Base-by-base conservation (phyloP, 2,888 invertebrate genomes). In the Himalopsyche japonica region DNA sequence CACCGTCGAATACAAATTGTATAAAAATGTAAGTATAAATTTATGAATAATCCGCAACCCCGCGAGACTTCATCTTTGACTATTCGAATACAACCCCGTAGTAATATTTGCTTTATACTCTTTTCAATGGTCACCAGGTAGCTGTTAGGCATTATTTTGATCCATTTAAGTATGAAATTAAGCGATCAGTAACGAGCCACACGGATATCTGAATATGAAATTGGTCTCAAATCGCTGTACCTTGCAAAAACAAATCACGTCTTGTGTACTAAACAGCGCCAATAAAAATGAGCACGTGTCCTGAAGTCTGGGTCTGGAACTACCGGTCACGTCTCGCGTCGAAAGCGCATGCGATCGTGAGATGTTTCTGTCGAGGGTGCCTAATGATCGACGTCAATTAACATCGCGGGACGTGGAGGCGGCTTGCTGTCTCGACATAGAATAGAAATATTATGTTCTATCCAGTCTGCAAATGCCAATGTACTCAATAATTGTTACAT, bases 261-360 rank as follows among this genome's bases (percentile, higher is more conserved):
- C 27, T 27, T 30, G 15, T 27, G 70, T 70, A 27, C 70, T 70
- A 70, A 70, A 27, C 70, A 70, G 70, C 20, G 70, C 70, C 70
- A 70, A 70, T 70, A 70, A 70, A 70, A 70, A 70, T 70, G 70
- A 70, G 70, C 70, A 70, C 70, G 70, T 70, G 70, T 70, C 70
- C 70, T 70, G 70, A 70, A 70, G 70, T 70, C n/a, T 70, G 30
- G 70, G 70, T 30, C 24, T 27, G 27, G 70, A 70, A 70, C 70
- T 70, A 70, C 70, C 70, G 70, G 70, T 70, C 70, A 70, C 70
- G 70, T 70, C 70, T 70, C 70, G 70, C 70, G 24, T 15, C 70
- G 24, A 70, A 70, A 15, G 70, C 70, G 70, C 70, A 70, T 70
- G 70, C 70, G 70, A 27, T 70, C 70, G 70, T 70, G 70, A 70